phyloP scores from a whole-genome alignment of 2,113 vertebrate genomes.

The Sisor rabdophorus region DNA sequence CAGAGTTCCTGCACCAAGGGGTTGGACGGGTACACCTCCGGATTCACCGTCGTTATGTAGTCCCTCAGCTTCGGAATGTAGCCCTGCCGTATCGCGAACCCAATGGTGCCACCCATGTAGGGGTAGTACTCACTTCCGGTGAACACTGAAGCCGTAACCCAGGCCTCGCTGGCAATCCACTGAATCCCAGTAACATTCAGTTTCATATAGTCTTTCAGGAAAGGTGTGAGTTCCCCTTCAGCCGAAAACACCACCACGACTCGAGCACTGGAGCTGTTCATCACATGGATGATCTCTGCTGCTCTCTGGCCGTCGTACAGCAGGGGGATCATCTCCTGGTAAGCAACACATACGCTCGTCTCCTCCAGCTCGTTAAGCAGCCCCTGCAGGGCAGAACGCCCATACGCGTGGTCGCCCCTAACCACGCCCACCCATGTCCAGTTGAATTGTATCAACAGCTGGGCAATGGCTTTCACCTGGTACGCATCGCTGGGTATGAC shows the following conservation, averaged over 20 bases:
- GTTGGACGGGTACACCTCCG: slow-evolving; percentile 59
- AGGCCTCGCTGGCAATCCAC: slow-evolving; percentile 74
- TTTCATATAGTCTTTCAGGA: slow-evolving; percentile 65
- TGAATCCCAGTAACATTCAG: slow-evolving; percentile 70
- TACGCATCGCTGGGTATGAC: slow-evolving; percentile 56
- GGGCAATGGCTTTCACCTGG: slow-evolving; percentile 70
- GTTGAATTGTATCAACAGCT: slow-evolving; percentile 64
- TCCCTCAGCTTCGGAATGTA: slow-evolving; percentile 60
- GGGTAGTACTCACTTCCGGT: slow-evolving; percentile 63
- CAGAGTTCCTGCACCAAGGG: slow-evolving; percentile 65
- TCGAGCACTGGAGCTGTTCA: slow-evolving; percentile 64
- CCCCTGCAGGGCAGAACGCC: slow-evolving; percentile 64
- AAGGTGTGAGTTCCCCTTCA: slow-evolving; percentile 69
- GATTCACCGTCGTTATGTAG: slow-evolving; percentile 63
- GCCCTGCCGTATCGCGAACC: slow-evolving; percentile 66
- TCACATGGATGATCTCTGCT: slow-evolving; percentile 67
- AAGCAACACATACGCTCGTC: slow-evolving; percentile 65
- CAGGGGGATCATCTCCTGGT: slow-evolving; percentile 69
- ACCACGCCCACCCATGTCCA: slow-evolving; percentile 72
- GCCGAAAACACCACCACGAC: slow-evolving; percentile 69
- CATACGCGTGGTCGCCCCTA: slow-evolving; percentile 68
- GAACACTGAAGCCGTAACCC: slow-evolving; percentile 69
- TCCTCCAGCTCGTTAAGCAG: slow-evolving; percentile 62
- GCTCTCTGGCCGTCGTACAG: slow-evolving; percentile 58
- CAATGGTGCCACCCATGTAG: slow-evolving; percentile 68